Base-by-base conservation (phyloP, 2,113 vertebrate genomes). In the Micronycteris hirsuta region DNA sequence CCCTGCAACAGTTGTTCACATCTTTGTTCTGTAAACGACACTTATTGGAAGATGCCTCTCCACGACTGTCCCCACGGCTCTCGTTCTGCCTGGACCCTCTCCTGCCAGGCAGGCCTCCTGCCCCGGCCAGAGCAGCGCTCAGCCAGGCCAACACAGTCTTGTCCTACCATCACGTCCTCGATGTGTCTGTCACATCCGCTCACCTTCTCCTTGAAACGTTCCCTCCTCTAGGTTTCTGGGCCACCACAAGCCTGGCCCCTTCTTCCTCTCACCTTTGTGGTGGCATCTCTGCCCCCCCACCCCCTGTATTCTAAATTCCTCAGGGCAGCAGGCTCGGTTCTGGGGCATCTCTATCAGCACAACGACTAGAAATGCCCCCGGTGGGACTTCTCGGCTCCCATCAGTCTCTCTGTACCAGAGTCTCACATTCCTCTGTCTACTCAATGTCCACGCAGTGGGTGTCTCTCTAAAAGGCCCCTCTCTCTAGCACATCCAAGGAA, bases 141-240 rank as follows among this genome's bases (percentile, higher is more conserved):
- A 1, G 26, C 26, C 58, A 28, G 58, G 58, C 22, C 56, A 3
- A 15, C 68, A 1, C 1, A 1, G 68, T 36, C 36, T 6, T 1
- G 10, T 2, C 81, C 74, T 1, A 1, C 5, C 2, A 0, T 16
- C 47, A 0, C 0, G 1, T 19, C 70, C 17, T 8, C 15, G 1
- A 2, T 7, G 61, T 1, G 13, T 24, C 2, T 9, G 22, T 28
- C 73, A 9, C 4, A 0, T 2, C 2, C 20, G n/a, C 49, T 84
- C 16, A 4, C 31, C 7, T 24, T 45, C 49, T 41, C 56, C 65
- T 26, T 0, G 45, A 43, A 36, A 33, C 0, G 12, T 26, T 7
- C 38, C 67, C n/a, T 4, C 8, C 65, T 13, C 81, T 17, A 9
- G 8, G 31, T 5, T 38, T 36, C 38, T 14, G 11, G 56, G 16